Conservation (phyloP, 2,888 invertebrate species). For the Tenthredo amoena region DNA sequence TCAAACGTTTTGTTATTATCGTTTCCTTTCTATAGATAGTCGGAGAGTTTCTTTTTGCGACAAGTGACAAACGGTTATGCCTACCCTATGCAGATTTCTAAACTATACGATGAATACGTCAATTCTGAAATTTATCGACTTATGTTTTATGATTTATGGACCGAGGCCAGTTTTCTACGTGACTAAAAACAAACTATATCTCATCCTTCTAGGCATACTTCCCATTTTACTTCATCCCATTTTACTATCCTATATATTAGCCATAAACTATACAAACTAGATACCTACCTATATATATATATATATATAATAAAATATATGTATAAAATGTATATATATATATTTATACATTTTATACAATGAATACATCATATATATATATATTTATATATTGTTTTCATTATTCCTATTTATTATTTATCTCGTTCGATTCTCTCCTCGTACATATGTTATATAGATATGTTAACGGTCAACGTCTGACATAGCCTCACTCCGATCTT, state of each 20-base stretch:
- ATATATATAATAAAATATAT: too few species aligned
- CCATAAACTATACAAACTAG: not conserved
- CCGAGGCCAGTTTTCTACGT: not conserved
- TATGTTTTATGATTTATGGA: constrained; percentile 45
- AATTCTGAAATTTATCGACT: constrained; percentile 49
- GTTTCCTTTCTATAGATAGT: not conserved
- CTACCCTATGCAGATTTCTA: constrained; percentile 40
- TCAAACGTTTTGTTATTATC: too few species aligned
- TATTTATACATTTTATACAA: too few species aligned
- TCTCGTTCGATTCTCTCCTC: not conserved
- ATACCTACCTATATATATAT: not conserved
- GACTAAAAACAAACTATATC: constrained; percentile 35
- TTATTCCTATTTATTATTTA: not conserved
- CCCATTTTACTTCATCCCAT: not conserved
- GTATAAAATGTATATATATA: too few species aligned
- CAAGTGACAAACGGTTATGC: constrained; percentile 48
- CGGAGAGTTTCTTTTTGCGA: not conserved
- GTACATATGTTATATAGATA: not conserved
- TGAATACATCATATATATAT: too few species aligned
- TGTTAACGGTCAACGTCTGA: not conserved
- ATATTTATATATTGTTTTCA: not conserved
- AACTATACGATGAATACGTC: constrained; percentile 47
- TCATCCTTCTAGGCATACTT: not conserved
- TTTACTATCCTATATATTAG: not conserved
- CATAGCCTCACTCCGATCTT: constrained; percentile 1